Evolutionary conservation across 2,797 vertebrate species (phyloP), one percentile per base, ranked within the genome.

Genomic region (Cossypha polioptera): DNA sequence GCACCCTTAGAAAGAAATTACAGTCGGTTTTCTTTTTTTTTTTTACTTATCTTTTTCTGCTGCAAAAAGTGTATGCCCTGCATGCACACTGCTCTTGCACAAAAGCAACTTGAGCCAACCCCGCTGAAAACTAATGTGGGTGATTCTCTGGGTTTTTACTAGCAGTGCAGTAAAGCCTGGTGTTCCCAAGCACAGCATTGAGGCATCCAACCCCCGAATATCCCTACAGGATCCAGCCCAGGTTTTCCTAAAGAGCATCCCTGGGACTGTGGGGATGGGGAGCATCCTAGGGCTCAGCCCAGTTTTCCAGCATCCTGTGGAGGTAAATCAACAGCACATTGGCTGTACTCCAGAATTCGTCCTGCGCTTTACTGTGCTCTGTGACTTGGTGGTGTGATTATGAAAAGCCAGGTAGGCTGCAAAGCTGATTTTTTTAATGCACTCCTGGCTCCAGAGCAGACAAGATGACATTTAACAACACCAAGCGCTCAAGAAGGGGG

Each of bases 401-500:
- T 45, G 66, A 92, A 81, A 95, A 88, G 69, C 86, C 67, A 45
- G 53, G 65, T 87, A 47, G 55, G 43, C 66, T 29, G 54, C n/a
- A 91, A 88, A 74, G 28, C 33, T 89, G 65, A 16, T 65, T 57
- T 72, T 83, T 73, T 66, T 3, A 13, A 63, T 3, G 36, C 5
- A 11, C 9, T 92, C 43, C 76, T 85, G 72, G 76, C 61, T 67
- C 51, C 5, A 2, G 72, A 59, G 31, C 53, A 84, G 73, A 72
- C 0, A 0, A 86, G 47, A 75, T 81, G 91, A 88, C 94, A 92
- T 94, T 92, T 95, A 91, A 74, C 81, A 89, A 80, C 57, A 81
- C 7, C 29, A 31, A 89, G 61, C 0, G 2, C 62, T 91, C 51
- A 22, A 29, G 75, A 81, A 83, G 48, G 62, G 53, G 66, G 82